These are phyloP conservation scores for Allacma fusca DNA, from an alignment of 2,888 invertebrate genomes.

Conservation along the genomic window DNA sequence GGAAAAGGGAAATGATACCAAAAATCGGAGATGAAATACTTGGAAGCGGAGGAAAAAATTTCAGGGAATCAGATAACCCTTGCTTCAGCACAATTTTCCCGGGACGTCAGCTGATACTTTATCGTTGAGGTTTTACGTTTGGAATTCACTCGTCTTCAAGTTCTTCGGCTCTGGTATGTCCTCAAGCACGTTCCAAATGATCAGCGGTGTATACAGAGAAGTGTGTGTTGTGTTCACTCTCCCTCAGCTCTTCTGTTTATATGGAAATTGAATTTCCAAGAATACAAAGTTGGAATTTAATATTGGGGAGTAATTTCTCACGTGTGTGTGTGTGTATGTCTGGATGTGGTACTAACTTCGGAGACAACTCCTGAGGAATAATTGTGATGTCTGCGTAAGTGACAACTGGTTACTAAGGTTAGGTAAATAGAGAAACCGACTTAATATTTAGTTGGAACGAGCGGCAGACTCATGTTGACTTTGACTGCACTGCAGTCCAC, in stretches of 20 bases:
- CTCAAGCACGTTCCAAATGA: constrained; percentile 6
- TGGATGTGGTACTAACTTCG: too few relatives aligned
- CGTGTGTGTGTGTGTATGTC: too few relatives aligned
- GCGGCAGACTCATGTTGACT: constrained; percentile 18
- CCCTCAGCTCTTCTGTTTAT: too few relatives aligned
- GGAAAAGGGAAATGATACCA: not conserved
- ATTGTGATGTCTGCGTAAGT: too few relatives aligned
- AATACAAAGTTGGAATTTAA: too few relatives aligned
- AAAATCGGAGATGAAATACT: not conserved
- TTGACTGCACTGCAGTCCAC: constrained; percentile 42
- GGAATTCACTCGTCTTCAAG: too few relatives aligned
- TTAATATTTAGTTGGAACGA: constrained; percentile 19
- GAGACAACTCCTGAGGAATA: too few relatives aligned
- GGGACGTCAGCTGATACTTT: constrained; percentile 9
- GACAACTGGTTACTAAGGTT: not conserved
- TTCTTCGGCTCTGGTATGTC: not conserved
- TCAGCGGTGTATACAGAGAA: not conserved
- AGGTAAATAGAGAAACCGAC: constrained; percentile 1
- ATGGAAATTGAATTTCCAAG: too few relatives aligned
- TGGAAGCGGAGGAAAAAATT: not conserved
- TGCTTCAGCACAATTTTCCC: constrained; percentile 10
- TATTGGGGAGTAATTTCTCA: too few relatives aligned
- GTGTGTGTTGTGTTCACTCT: too few relatives aligned
- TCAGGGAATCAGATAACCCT: not conserved
- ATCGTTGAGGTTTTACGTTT: not conserved